These are phyloP conservation scores for Cephalopholis sonnerati DNA, from an alignment of 2,113 vertebrate species.

Conservation along the genomic window DNA sequence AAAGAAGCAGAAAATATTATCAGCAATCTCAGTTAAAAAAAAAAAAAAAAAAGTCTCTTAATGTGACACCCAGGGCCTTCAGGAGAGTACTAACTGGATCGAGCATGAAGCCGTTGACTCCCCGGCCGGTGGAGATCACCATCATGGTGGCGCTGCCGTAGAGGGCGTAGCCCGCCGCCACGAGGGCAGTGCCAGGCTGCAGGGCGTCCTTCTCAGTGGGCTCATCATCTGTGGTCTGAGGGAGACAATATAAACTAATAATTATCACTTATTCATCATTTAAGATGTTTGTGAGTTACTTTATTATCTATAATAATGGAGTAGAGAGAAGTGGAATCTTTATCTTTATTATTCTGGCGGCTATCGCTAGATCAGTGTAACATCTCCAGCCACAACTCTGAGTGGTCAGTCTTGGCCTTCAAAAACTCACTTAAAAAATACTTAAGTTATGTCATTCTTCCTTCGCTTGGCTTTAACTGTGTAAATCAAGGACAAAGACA, in stretches of 20 bases:
- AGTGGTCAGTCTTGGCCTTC: no score
- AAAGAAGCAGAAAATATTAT: not conserved
- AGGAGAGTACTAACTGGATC: constrained; percentile 89
- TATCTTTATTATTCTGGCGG: no score
- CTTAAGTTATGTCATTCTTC: no score
- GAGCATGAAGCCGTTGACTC: constrained; percentile 97
- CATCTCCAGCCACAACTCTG: no score
- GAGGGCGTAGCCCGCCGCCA: constrained; percentile 94
- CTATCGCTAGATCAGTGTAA: no score
- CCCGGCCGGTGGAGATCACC: constrained; percentile 89
- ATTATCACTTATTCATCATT: not conserved
- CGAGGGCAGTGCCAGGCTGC: constrained; percentile 90
- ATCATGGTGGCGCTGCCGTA: constrained; percentile 98
- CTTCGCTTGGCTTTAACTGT: not conserved
- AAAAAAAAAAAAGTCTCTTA: not conserved
- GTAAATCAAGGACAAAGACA: not conserved
- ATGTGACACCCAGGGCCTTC: not conserved
- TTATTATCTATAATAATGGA: not conserved
- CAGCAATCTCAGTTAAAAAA: not conserved
- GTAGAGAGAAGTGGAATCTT: not conserved
- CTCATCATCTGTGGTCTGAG: constrained; percentile 84
- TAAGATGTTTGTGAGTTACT: not conserved
- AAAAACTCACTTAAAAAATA: no score
- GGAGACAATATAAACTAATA: not conserved
- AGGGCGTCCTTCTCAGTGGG: constrained; percentile 91